Evolutionary conservation across 2,888 invertebrate genomes (phyloP).

Genomic region (Serripes groenlandicus): DNA sequence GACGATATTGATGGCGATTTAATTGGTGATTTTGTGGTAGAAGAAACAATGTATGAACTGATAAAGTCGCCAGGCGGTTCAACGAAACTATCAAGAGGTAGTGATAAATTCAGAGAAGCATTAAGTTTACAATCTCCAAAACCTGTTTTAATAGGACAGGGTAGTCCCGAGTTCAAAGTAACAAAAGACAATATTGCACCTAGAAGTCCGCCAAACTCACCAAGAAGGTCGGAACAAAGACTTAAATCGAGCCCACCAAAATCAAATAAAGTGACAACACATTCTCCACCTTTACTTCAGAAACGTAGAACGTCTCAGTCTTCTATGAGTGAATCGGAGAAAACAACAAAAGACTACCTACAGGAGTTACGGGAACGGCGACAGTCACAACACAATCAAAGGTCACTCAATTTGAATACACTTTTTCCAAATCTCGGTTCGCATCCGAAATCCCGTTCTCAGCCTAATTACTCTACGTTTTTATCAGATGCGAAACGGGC

Average conservation of each 20-base stretch:
- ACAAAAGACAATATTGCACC: constrained; percentile 39
- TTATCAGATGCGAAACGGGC: constrained; percentile 48
- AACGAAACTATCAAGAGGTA: constrained; percentile 11
- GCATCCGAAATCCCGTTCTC: neutral
- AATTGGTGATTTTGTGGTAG: constrained; percentile 6
- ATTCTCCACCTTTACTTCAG: constrained; percentile 43
- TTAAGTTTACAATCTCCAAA: neutral
- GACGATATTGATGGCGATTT: constrained; percentile 32
- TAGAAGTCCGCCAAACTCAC: constrained; percentile 7
- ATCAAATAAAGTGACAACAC: neutral
- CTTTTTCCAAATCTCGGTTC: constrained; percentile 9
- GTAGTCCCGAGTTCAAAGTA: constrained; percentile 49
- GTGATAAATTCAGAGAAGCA: neutral
- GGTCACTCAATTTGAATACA: neutral
- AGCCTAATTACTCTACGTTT: constrained; percentile 45
- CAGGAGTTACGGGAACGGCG: constrained; percentile 29
- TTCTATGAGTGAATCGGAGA: constrained; percentile 46
- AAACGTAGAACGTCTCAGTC: constrained; percentile 33
- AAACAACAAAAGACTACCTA: constrained; percentile 46
- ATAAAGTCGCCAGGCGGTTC: constrained; percentile 21
- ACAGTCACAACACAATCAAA: constrained; percentile 28
- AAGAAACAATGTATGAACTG: constrained; percentile 36
- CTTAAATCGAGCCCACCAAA: neutral
- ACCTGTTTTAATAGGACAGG: neutral
- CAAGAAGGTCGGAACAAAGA: neutral